These are phyloP conservation scores for Steinernema khuongi DNA, from an alignment of 1,140 invertebrate species.

Conservation along the genomic window DNA sequence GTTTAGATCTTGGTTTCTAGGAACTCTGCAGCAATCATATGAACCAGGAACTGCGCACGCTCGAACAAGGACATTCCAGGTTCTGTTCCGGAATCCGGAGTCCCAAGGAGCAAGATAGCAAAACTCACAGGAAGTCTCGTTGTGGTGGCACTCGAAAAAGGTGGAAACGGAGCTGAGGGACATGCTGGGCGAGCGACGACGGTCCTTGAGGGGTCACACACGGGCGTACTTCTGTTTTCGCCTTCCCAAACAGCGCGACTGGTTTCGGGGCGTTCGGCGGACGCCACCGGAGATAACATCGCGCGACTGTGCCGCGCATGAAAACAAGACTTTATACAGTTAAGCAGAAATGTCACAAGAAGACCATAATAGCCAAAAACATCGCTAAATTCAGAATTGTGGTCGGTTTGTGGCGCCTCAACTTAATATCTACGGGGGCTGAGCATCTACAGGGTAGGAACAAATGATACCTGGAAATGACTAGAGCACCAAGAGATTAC, in stretches of 20 bases:
- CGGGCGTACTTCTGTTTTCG: not conserved
- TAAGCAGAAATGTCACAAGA: not conserved
- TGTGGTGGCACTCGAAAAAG: not conserved
- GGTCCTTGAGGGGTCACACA: not conserved
- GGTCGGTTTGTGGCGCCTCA: not conserved
- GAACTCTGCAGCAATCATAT: too few relatives aligned
- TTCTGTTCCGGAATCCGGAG: not conserved
- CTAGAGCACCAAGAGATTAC: too few relatives aligned
- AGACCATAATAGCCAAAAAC: not conserved
- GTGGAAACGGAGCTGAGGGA: not conserved
- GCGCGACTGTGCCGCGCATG: not conserved
- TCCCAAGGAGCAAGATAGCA: not conserved
- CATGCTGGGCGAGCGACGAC: not conserved
- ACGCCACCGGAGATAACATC: not conserved
- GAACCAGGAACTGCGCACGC: too few relatives aligned
- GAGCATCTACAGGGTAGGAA: too few relatives aligned
- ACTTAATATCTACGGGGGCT: not conserved
- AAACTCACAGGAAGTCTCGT: conserved; percentile 1
- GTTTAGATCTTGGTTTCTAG: too few relatives aligned
- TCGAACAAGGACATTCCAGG: not conserved
- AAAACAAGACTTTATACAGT: not conserved
- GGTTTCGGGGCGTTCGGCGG: not conserved
- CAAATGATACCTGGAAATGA: too few relatives aligned
- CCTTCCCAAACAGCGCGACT: not conserved
- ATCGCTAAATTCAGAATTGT: not conserved